A percentile compares a stretch with the other conserved stretches of the same genome.
Evolutionary conservation across 1,140 invertebrate species (phyloP).

Genomic region (Penaeus japonicus): DNA sequence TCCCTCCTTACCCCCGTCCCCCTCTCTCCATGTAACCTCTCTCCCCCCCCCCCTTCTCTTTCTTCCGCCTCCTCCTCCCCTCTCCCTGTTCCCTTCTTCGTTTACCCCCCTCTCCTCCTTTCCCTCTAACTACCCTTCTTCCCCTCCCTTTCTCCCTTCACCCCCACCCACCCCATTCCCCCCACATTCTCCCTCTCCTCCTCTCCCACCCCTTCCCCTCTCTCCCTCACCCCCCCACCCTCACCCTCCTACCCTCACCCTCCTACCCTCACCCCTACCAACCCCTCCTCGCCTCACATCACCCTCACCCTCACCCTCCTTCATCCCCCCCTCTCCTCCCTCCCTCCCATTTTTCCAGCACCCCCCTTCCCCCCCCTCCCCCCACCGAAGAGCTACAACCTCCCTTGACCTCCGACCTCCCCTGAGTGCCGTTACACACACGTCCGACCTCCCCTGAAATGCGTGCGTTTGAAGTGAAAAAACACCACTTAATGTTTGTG

Average conservation of each 20-base stretch:
- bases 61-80: neutral
- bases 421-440: too few species aligned
- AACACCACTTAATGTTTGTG: too few species aligned
- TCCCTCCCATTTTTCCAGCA: neutral
- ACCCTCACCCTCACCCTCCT: neutral
- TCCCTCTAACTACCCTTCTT: neutral
- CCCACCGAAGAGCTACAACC: too few species aligned
- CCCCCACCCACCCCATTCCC: neutral
- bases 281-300: neutral
- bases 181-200: neutral
- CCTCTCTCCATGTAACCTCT: neutral
- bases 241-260: neutral
- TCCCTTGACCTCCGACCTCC: too few species aligned
- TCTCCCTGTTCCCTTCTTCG: neutral
- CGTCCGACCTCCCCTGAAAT: too few species aligned
- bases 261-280: neutral
- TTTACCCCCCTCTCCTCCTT: neutral
- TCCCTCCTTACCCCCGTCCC: too few species aligned
- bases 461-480: too few species aligned
- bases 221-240: neutral
- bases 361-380: neutral
- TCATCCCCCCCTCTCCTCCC: neutral
- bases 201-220: neutral
- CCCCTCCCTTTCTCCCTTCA: too few species aligned
- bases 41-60: neutral